Evolutionary conservation across 2,113 vertebrate species (phyloP).

Genomic region (Ochotona curzoniae): DNA sequence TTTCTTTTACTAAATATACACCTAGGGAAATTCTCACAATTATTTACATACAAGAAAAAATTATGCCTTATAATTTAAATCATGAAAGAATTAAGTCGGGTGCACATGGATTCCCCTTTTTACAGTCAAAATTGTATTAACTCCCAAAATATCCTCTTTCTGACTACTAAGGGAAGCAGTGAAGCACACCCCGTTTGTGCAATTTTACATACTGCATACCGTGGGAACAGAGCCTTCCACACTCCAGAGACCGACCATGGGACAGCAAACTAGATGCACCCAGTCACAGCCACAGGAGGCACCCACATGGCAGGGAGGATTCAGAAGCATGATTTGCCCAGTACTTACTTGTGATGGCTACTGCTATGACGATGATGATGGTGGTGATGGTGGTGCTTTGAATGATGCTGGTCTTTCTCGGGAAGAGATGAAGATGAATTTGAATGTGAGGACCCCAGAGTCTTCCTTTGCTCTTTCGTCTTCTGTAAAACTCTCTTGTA

Average conservation of each 20-base stretch:
- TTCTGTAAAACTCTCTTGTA: slow-evolving; percentile 99
- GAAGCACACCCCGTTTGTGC: background rate
- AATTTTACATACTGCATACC: background rate
- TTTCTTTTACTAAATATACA: slow-evolving; percentile 18
- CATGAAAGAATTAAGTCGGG: background rate
- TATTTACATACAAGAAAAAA: background rate
- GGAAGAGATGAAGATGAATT: slow-evolving; percentile 94
- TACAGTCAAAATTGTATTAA: slow-evolving; percentile 6
- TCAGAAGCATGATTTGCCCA: background rate
- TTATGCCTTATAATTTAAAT: background rate
- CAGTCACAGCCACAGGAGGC: background rate
- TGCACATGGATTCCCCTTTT: background rate
- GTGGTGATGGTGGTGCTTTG: slow-evolving; percentile 93
- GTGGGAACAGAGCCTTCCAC: background rate
- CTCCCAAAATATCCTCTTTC: background rate
- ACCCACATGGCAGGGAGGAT: background rate
- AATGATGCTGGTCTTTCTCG: slow-evolving; percentile 96
- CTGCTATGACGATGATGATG: slow-evolving; percentile 93
- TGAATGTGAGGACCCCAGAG: slow-evolving; percentile 94
- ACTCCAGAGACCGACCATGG: background rate
- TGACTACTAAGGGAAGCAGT: background rate
- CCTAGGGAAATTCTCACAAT: background rate
- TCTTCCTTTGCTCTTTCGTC: slow-evolving; percentile 98
- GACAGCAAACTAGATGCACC: background rate
- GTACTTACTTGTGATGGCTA: slow-evolving; percentile 94